Conservation (phyloP, 2,113 vertebrate species). For the Scolopax mira region DNA sequence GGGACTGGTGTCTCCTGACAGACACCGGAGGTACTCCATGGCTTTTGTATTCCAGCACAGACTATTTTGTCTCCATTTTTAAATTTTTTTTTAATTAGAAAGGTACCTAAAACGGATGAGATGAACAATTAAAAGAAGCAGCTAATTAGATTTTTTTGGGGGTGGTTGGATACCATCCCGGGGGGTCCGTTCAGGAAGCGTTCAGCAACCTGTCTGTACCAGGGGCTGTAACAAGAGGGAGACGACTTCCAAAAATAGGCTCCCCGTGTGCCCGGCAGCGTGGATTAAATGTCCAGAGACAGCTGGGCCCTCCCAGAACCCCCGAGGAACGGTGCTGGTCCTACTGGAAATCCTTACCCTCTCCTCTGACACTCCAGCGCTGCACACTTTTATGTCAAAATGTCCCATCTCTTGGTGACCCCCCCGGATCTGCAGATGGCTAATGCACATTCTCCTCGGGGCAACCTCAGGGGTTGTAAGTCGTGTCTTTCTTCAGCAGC, state of each 20-base stretch:
- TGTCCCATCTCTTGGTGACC: background rate
- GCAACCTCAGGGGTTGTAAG: rapidly evolving
- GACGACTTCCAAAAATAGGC: slow-evolving; percentile 50
- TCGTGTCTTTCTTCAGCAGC: background rate
- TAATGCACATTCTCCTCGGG: background rate
- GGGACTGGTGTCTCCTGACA: rapidly evolving
- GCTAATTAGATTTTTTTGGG: background rate
- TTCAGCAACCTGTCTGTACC: background rate
- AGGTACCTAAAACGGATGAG: background rate
- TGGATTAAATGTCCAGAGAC: slow-evolving; percentile 47
- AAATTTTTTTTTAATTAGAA: background rate
- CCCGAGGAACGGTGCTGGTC: background rate
- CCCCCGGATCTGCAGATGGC: rapidly evolving
- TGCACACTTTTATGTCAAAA: background rate
- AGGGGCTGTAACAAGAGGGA: background rate
- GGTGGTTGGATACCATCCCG: background rate
- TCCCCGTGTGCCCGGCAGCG: background rate
- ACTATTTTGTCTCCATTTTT: background rate
- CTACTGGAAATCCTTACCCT: background rate
- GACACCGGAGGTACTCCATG: background rate
- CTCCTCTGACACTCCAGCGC: rapidly evolving
- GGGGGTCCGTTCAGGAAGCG: background rate
- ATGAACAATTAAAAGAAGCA: background rate
- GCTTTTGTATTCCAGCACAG: rapidly evolving
- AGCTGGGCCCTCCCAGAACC: background rate